Evolutionary conservation across 2,888 invertebrate species (phyloP), one percentile per base, ranked within the genome.

Genomic region (Hyposoter dolosus): DNA sequence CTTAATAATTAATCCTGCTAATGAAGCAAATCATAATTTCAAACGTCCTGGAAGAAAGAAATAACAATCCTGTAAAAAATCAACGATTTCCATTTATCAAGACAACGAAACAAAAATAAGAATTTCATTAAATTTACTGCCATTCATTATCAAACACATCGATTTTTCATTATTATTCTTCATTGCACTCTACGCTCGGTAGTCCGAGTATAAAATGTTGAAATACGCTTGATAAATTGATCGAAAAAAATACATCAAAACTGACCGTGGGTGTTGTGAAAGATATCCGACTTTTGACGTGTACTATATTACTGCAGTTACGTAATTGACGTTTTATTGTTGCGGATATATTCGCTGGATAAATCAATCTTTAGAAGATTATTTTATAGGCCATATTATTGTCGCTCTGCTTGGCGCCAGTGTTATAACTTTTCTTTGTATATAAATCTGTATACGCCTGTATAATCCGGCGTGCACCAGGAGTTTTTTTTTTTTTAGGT

Each of bases 341-440:
- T 71, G 69, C 69, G 45, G 56, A 78, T 78, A 60, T 19, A 43
- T 69, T 28, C 60, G 2, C 69, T 19, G 35, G 19, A 60, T 71
- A 60, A 69, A 71, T 79, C 69, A 79, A 79, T 60, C 69, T 71
- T 56, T 28, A 3, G 19, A 69, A 23, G 45, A 56, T 71, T 60
- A 71, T 79, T 23, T 53, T 78, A 53, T 53, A 68, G 53, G 10
- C 45, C 15, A 60, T 7, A 12, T 53, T 56, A 43, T 68, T 68
- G 28, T 78, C 40, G 53, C 17, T 40, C 68, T 15, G 32, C 23
- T 68, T 66, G 53, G 68, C 68, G 53, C 60, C 53, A 43, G 53
- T 43, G 10, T 28, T 53, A 78, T 43, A 66, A 68, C 28, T 68
- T 43, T 78, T n/a, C 40, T 56, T 43, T 43, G 23, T 7, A 23